These are phyloP conservation scores for Typhlichthys subterraneus DNA, from an alignment of 2,797 vertebrate species.

Conservation along the genomic window DNA sequence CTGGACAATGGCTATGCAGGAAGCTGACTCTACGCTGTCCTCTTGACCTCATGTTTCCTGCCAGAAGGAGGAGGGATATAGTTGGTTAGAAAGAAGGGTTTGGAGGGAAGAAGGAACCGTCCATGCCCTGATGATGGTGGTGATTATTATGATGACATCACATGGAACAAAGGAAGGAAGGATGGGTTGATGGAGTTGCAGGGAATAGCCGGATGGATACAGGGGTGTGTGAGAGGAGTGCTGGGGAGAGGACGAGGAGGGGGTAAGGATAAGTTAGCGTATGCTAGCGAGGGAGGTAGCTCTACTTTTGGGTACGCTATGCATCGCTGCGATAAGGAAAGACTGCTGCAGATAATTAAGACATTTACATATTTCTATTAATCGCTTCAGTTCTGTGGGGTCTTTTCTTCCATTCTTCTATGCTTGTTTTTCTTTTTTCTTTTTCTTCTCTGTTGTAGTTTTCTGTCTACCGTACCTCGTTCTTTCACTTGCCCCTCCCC, in stretches of 20 bases:
- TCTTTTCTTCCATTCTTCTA: constrained; percentile 13
- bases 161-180: constrained; percentile 36
- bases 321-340: not conserved
- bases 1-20: constrained; percentile 54
- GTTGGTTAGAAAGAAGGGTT: constrained; percentile 29
- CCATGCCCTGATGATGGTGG: constrained; percentile 25
- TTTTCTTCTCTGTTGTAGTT: constrained; percentile 40
- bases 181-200: constrained; percentile 33
- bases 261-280: not conserved
- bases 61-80: constrained; percentile 21
- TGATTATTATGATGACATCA: constrained; percentile 5
- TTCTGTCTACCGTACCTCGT: constrained; percentile 14
- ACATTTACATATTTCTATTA: constrained; percentile 8
- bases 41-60: constrained; percentile 58
- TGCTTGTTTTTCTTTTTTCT: constrained; percentile 25
- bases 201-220: constrained; percentile 29
- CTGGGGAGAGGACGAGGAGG: not conserved
- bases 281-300: not conserved
- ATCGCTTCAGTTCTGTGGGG: constrained; percentile 20
- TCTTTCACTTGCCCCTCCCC: constrained; percentile 9
- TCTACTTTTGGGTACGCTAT: constrained; percentile 15
- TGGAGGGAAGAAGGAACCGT: constrained; percentile 29
- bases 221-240: constrained; percentile 17
- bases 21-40: constrained; percentile 54
- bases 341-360: not conserved